A percentile compares a stretch with the other conserved stretches of the same genome.
Conservation (phyloP, 1,140 invertebrate genomes). For the Colletes gigas region DNA sequence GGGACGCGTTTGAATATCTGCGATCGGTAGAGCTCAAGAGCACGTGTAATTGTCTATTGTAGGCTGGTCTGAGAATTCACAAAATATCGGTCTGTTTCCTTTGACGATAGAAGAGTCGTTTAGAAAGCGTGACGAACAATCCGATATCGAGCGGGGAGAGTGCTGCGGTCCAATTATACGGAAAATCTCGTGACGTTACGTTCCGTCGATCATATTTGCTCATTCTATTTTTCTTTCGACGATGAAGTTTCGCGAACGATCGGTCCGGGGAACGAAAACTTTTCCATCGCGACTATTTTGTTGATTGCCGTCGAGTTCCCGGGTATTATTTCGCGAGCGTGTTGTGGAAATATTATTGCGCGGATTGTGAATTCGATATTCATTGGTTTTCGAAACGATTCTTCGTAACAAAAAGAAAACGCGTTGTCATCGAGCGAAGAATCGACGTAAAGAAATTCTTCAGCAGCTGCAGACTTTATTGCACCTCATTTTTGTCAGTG, state of each 20-base stretch:
- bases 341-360: too few relatives aligned
- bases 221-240: conserved; percentile 33
- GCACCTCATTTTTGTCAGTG: too few relatives aligned
- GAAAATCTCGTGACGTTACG: conserved; percentile 37
- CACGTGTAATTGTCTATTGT: conserved; percentile 35
- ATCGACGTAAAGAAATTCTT: too few relatives aligned
- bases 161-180: conserved; percentile 37
- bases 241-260: conserved; percentile 29
- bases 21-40: conserved; percentile 11
- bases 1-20: conserved; percentile 2
- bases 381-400: too few relatives aligned
- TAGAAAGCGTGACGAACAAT: conserved; percentile 44
- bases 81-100: conserved; percentile 27
- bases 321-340: too few relatives aligned
- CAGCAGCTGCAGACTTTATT: too few relatives aligned
- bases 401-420: too few relatives aligned
- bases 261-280: not conserved
- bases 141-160: conserved; percentile 8
- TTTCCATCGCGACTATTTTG: too few relatives aligned
- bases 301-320: too few relatives aligned
- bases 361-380: too few relatives aligned
- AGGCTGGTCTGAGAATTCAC: not conserved
- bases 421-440: too few relatives aligned
- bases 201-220: conserved; percentile 4
- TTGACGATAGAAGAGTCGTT: not conserved